Evolutionary conservation across 53 echinoderm and acorn worm species (phyloP).

Genomic region (Crossaster papposus): DNA sequence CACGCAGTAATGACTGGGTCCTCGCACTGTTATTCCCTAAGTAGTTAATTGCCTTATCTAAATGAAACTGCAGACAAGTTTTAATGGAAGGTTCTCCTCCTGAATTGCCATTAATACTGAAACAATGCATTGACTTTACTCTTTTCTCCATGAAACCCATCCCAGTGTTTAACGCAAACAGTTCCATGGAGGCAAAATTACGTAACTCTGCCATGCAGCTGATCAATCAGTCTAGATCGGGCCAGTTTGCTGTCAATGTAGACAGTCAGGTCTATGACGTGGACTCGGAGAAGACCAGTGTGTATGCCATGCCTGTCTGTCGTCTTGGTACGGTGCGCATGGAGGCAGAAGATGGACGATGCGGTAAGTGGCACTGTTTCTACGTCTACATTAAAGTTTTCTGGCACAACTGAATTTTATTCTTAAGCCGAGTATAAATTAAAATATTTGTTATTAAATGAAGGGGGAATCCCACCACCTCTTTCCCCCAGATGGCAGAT

Average conservation of each 20-base stretch:
- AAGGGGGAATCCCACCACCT: too few species aligned
- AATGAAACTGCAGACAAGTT: too few species aligned
- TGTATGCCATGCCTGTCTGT: constrained; percentile 17
- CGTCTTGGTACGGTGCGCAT: neutral
- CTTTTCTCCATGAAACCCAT: neutral
- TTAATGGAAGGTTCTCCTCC: too few species aligned
- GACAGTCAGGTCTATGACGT: constrained; percentile 26
- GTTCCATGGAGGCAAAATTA: neutral
- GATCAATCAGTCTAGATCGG: neutral
- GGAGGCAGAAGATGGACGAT: neutral
- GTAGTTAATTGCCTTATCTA: too few species aligned
- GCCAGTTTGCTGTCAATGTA: constrained; percentile 34
- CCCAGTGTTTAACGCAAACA: constrained; percentile 1
- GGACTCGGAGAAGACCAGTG: constrained; percentile 9
- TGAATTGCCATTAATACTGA: too few species aligned
- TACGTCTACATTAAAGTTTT: too few species aligned
- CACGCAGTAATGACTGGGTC: too few species aligned
- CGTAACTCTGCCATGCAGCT: neutral
- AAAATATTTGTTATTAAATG: too few species aligned
- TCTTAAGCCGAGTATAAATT: too few species aligned
- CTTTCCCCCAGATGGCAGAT: too few species aligned
- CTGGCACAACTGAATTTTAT: too few species aligned
- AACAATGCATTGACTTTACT: neutral
- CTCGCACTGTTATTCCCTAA: too few species aligned
- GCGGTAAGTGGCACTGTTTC: constrained; percentile 17